Percentiles rank a stretch among this genome's conserved stretches.
Conservation (phyloP, 2,113 vertebrate genomes). For the Scartelaos histophorus region DNA sequence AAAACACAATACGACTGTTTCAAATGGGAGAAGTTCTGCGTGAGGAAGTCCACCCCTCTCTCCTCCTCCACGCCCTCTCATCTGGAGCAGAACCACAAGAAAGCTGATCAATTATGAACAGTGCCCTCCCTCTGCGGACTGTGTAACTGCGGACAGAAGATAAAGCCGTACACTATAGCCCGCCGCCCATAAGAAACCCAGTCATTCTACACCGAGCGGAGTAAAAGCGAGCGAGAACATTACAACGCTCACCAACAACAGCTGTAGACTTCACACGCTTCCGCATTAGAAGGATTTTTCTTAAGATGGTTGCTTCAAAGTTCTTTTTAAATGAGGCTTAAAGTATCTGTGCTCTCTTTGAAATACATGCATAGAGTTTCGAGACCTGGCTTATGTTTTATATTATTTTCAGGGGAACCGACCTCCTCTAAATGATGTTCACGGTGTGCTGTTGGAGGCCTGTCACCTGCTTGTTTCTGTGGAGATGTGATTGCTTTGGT, state of each 20-base stretch:
- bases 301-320: not conserved
- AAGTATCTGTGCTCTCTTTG: not conserved
- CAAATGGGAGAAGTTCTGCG: not conserved
- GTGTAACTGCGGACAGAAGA: conserved; percentile 71
- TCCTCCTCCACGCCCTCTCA: conserved; percentile 48
- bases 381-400: not conserved
- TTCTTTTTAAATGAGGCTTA: not conserved
- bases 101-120: conserved; percentile 76
- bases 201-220: conserved; percentile 49
- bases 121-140: conserved; percentile 68
- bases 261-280: conserved; percentile 13
- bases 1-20: not conserved
- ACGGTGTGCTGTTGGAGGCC: no score
- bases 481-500: no score
- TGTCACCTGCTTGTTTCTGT: no score
- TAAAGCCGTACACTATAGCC: conserved; percentile 67
- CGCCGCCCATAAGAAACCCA: conserved; percentile 68
- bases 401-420: no score
- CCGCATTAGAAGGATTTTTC: conserved; percentile 17
- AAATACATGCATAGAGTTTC: not conserved
- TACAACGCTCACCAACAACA: conserved; percentile 39
- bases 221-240: conserved; percentile 41
- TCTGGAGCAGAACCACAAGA: conserved; percentile 57
- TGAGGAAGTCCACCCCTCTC: conserved; percentile 14
- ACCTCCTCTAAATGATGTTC: no score